A percentile compares a stretch with the other conserved stretches of the same genome.
These are phyloP conservation scores for Ophion slaviceki DNA, from an alignment of 2,888 invertebrate genomes.

Conservation along the genomic window DNA sequence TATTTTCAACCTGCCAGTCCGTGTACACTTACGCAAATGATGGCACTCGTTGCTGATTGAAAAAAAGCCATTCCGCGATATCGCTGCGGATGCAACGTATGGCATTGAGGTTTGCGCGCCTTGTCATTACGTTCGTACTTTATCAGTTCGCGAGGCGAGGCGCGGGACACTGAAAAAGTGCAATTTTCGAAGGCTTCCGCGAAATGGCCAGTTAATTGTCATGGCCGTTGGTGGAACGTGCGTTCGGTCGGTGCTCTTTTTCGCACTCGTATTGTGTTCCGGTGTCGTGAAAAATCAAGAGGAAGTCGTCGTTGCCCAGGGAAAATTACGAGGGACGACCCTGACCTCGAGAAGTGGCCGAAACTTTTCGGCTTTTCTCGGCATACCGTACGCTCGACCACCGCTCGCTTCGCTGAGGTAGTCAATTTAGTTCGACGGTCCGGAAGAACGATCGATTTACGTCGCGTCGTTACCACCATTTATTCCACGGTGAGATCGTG, in stretches of 20 bases:
- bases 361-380: conserved; percentile 61
- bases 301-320: conserved; percentile 53
- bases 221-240: conserved; percentile 54
- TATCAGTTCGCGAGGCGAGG: conserved; percentile 12
- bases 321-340: conserved; percentile 60
- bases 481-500: conserved; percentile 23
- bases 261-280: conserved; percentile 32
- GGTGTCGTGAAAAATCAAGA: conserved; percentile 17
- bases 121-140: neutral
- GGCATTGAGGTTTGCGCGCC: neutral
- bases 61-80: neutral
- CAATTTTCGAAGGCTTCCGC: conserved; percentile 3
- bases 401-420: conserved; percentile 67
- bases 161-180: neutral
- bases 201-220: conserved; percentile 41
- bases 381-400: conserved; percentile 70
- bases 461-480: neutral
- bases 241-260: conserved; percentile 27
- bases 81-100: neutral
- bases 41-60: neutral
- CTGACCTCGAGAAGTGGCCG: conserved; percentile 56
- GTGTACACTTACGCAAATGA: neutral
- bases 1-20: neutral
- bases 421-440: neutral
- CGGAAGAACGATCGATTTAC: neutral